phyloP scores from a whole-genome alignment of 2,888 invertebrate genomes.

The Parelbella ahira region DNA sequence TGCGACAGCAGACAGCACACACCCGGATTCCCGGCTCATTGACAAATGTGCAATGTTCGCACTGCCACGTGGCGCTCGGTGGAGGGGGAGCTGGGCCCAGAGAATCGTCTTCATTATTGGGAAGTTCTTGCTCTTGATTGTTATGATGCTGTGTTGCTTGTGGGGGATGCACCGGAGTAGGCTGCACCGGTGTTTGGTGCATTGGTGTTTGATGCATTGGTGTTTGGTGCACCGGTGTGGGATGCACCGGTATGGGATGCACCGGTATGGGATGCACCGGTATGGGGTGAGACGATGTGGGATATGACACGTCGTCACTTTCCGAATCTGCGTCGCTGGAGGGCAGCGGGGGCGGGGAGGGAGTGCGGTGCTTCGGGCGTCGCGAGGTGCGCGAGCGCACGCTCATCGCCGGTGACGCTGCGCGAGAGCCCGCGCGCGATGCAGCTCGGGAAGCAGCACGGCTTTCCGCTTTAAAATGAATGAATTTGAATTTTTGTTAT shows the following conservation, averaged over 20 bases:
- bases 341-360: conserved; percentile 63
- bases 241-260: too few relatives aligned
- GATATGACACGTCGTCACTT: conserved; percentile 55
- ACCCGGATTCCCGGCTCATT: conserved; percentile 90
- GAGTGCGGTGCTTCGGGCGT: conserved; percentile 58
- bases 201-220: too few relatives aligned
- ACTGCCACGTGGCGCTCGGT: conserved; percentile 87
- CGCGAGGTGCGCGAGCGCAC: conserved; percentile 85
- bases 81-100: conserved; percentile 71
- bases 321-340: conserved; percentile 84
- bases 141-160: background rate
- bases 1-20: conserved; percentile 93
- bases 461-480: conserved; percentile 78
- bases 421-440: conserved; percentile 83
- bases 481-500: background rate
- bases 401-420: conserved; percentile 85
- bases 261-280: too few relatives aligned
- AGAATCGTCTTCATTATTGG: conserved; percentile 42
- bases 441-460: conserved; percentile 68
- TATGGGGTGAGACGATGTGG: too few relatives aligned
- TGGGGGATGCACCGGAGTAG: too few relatives aligned
- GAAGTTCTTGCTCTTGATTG: background rate
- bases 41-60: conserved; percentile 94
- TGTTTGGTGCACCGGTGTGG: too few relatives aligned
- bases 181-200: too few relatives aligned